Base-by-base conservation (phyloP, 2,113 vertebrate genomes). In the Solea senegalensis region DNA sequence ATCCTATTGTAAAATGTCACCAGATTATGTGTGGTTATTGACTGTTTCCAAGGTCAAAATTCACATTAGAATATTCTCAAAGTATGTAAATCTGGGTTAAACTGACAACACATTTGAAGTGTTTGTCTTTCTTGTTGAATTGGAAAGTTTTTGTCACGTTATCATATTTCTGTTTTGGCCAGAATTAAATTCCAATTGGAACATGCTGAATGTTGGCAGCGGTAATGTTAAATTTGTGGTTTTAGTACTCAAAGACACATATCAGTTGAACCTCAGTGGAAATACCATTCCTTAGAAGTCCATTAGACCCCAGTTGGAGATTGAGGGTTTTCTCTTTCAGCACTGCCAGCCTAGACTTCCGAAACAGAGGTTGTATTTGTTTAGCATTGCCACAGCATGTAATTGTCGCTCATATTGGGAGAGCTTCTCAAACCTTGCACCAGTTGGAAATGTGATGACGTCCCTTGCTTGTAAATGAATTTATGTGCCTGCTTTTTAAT, bases 381-480 rank as follows among this genome's bases (percentile, higher is more conserved):
- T 86, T 90, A 88, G 81, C 56, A 50, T 88, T 86, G 88, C 82
- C 85, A 85, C 58, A 80, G 69, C 88, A 82, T 90, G 87, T 89
- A 90, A 90, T 92, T 88, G 83, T 81, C 69, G 6, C 86, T 80
- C 50, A 52, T 83, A 89, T 90, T 89, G 75, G 59, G 78, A 64
- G 72, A 80, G 44, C 81, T 86, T 83, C 74, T 92, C 90, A 93
- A 92, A 80, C 59, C 55, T 82, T 50, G 69, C 69, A 76, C 70
- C 65, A 85, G 66, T 73, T 68, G 64, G 74, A 87, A 87, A 90
- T 81, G 85, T 62, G 83, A 84, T 82, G 84, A 88, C 74, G 77
- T 90, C 54, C 53, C 61, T 82, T 84, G 55, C 88, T 90, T 86
- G 78, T 90, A 88, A 89, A 91, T 87, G 9, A 73, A 89, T 90